Conservation (phyloP, 1,140 invertebrate species). For the Drosophila ogumai region DNA sequence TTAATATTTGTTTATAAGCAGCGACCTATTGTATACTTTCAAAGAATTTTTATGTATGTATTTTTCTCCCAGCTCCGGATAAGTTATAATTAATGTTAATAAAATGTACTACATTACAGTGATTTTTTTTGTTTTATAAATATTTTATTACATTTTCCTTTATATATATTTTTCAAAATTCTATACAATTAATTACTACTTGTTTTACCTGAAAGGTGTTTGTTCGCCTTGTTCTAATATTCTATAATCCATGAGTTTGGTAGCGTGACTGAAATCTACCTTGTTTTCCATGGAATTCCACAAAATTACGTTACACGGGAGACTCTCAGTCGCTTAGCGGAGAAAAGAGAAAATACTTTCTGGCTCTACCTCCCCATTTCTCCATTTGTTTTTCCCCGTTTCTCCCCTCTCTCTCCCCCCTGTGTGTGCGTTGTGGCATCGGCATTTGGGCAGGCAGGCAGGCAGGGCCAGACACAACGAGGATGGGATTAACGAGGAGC, state of each 20-base stretch:
- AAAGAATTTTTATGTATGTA: too few species aligned
- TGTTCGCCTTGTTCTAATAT: constrained; percentile 3
- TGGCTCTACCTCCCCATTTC: neutral
- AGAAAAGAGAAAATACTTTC: constrained; percentile 9
- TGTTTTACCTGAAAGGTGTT: neutral
- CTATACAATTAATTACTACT: neutral
- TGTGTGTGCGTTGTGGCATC: constrained; percentile 38
- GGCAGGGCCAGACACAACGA: constrained; percentile 40
- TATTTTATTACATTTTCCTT: too few species aligned
- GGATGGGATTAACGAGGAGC: constrained; percentile 38
- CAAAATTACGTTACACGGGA: constrained; percentile 61
- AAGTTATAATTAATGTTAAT: too few species aligned
- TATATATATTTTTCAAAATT: too few species aligned
- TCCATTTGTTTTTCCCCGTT: constrained; percentile 3
- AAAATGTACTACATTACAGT: too few species aligned
- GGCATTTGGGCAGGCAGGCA: constrained; percentile 55
- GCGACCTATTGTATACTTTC: too few species aligned
- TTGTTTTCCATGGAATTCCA: constrained; percentile 62
- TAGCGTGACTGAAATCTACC: constrained; percentile 53
- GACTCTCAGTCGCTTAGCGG: constrained; percentile 1
- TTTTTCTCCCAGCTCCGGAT: too few species aligned
- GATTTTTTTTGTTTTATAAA: too few species aligned
- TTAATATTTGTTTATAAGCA: too few species aligned
- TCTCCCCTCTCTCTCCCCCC: neutral
- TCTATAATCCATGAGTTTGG: constrained; percentile 20